Base-by-base conservation (phyloP, 2,113 vertebrate genomes). In the Regulus satrapa region DNA sequence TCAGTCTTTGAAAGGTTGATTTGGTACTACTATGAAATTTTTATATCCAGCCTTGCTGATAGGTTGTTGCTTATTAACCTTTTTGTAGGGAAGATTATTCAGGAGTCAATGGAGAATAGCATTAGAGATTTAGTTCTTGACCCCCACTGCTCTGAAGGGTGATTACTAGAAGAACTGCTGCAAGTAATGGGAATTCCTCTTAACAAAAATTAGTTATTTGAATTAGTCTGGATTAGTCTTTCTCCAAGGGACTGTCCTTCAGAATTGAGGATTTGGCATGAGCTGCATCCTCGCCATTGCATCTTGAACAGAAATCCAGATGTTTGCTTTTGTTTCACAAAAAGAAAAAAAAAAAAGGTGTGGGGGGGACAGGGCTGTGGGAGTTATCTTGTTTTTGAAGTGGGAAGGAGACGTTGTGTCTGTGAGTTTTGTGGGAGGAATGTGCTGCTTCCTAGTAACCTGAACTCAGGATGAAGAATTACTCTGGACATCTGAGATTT, bases 21-120 rank as follows among this genome's bases (percentile, higher is more conserved):
- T 66, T 84, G 14, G 21, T 52, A 64, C 31, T 32, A 68, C 18
- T 45, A 86, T 9, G 7, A 73, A 28, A n/a, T 64, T 73, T 69
- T 89, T 61, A 9, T 45, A 25, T 56, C n/a, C 48, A 80, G 40
- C n/a, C 58, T 77, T 89, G 73, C 45, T 73, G 81, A 29, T 67
- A 64, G 58, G 36, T 69, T 38, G 29, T 64, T 76, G 54, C 24
- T 46, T 74, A 40, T 77, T 69, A 69, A 68, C 55, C 23, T 90
- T 90, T 89, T 91, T 84, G 61, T 56, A 63, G 69, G 54, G 20
- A 34, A 77, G 14, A 31, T 85, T 58, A 28, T 75, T 88, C 45
- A 66, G 58, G 71, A 83, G 26, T 73, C 34, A 36, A 28, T 8
- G 6, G 63, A 72, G 48, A 40, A 31, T 31, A 24, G 24, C 32